phyloP scores from a whole-genome alignment of 37 sponge, comb jelly and placozoan species.

The Bolinopsis microptera region DNA sequence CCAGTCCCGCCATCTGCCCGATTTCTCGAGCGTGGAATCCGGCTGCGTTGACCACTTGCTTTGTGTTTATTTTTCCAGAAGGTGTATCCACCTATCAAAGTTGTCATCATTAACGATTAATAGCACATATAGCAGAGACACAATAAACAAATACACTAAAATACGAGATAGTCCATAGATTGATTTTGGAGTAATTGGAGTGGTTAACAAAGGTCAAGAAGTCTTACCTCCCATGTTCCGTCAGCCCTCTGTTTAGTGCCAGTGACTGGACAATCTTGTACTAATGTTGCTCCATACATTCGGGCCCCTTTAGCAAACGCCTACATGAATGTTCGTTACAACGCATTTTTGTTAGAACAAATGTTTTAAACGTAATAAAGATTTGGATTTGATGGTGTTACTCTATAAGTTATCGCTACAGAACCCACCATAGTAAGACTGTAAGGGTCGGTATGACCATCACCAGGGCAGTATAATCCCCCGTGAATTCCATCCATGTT shows the following conservation, averaged over 20 bases:
- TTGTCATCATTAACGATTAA: no score
- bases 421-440: constrained; percentile 61
- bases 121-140: no score
- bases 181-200: no score
- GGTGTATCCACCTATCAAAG: constrained; percentile 42
- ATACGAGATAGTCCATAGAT: no score
- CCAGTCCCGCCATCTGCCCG: constrained; percentile 58
- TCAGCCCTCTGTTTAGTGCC: constrained; percentile 7
- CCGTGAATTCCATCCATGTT: constrained; percentile 67
- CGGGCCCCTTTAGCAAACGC: constrained; percentile 54
- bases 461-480: constrained; percentile 65
- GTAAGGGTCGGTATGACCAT: constrained; percentile 69
- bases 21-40: constrained; percentile 68
- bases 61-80: not conserved
- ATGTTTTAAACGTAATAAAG: no score
- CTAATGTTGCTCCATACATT: constrained; percentile 45
- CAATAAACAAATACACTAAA: no score
- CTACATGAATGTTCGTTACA: not conserved
- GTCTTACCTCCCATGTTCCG: constrained; percentile 49
- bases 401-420: no score
- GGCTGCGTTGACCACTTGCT: constrained; percentile 68
- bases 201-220: no score
- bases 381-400: no score
- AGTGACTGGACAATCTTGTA: constrained; percentile 14
- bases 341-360: no score